Evolutionary conservation across 2,113 vertebrate genomes (phyloP).

Genomic region (Sphyrna mokarran): DNA sequence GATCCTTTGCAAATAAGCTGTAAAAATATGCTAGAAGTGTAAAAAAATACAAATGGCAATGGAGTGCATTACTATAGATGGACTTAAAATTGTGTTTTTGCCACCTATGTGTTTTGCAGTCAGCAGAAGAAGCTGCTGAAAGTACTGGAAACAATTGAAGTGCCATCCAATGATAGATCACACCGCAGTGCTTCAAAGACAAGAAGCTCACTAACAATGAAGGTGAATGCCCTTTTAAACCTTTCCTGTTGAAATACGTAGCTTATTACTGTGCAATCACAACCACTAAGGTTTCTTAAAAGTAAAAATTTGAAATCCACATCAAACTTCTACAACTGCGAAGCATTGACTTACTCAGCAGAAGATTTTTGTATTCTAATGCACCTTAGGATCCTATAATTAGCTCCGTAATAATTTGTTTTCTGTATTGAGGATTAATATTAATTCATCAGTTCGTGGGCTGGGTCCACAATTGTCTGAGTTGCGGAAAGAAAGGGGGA

Average conservation of each 20-base stretch:
- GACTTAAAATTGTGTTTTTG: background rate
- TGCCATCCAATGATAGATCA: constrained; percentile 43
- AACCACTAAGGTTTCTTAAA: background rate
- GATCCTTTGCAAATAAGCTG: background rate
- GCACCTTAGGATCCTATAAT: background rate
- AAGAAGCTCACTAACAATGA: constrained; percentile 10
- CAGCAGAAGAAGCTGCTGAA: constrained; percentile 70
- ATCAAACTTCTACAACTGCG: background rate
- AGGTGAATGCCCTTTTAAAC: constrained; percentile 41
- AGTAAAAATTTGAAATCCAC: background rate
- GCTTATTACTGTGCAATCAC: constrained; percentile 8
- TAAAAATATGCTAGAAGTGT: background rate
- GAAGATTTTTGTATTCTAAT: background rate
- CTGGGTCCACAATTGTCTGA: too few relatives aligned
- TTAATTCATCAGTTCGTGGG: too few relatives aligned
- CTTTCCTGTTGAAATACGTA: background rate
- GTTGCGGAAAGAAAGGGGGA: too few relatives aligned
- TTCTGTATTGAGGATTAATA: background rate
- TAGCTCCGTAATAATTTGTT: background rate
- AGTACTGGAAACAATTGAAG: constrained; percentile 59
- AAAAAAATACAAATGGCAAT: background rate
- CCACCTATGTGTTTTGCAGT: constrained; percentile 56
- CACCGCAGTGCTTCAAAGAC: constrained; percentile 37
- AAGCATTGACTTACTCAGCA: background rate
- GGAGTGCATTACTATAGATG: background rate